These are phyloP conservation scores for Spicauda simplicius DNA, from an alignment of 2,888 invertebrate species.

Conservation along the genomic window DNA sequence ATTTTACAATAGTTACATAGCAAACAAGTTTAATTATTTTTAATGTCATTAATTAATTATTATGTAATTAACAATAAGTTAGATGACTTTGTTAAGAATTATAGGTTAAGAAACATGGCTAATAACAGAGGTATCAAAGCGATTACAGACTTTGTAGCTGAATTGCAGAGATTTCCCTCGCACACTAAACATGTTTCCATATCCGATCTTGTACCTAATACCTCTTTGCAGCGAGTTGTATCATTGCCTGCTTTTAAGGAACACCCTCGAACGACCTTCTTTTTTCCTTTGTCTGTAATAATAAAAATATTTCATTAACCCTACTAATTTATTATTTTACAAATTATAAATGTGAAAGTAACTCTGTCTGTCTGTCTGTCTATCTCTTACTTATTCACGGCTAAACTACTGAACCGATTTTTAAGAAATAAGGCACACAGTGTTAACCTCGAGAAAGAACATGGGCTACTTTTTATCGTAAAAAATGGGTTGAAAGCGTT, in stretches of 20 bases:
- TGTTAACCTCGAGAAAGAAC: no score
- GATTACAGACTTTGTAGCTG: conserved; percentile 6
- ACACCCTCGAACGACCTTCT: conserved; percentile 5
- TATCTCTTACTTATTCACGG: no score
- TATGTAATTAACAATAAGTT: not conserved
- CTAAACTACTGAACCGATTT: no score
- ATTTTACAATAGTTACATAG: not conserved
- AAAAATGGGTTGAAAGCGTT: no score
- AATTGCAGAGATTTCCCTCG: not conserved
- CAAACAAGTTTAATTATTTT: not conserved
- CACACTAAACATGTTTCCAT: not conserved
- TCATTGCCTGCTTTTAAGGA: not conserved
- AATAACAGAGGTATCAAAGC: conserved; percentile 3
- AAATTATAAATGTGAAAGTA: no score
- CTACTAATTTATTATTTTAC: no score
- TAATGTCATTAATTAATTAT: not conserved
- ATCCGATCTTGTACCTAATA: not conserved
- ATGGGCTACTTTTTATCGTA: no score
- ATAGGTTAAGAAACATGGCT: not conserved
- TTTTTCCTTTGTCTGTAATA: conserved; percentile 2
- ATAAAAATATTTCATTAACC: no score
- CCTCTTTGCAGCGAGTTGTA: conserved; percentile 1
- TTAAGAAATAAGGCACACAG: no score
- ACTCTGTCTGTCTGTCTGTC: no score
- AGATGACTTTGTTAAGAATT: not conserved